phyloP scores from a whole-genome alignment of 23 tunicate genomes.

The Phallusia fumigata region DNA sequence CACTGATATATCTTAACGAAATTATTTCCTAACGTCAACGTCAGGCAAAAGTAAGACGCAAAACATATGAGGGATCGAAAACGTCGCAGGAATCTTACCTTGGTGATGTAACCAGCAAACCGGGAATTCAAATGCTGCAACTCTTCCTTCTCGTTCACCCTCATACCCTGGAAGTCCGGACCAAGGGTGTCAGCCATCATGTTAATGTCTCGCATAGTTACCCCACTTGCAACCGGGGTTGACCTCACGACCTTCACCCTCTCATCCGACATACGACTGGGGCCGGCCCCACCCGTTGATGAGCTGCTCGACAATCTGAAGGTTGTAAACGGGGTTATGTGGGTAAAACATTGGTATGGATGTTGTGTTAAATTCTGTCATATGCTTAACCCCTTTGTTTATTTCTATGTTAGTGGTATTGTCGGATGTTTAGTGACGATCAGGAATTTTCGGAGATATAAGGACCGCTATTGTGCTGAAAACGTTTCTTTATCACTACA shows the following conservation, averaged over 20 bases:
- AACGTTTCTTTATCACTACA: no score
- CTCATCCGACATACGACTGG: slow-evolving; percentile 22
- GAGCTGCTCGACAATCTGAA: slow-evolving; percentile 22
- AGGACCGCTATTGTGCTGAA: no score
- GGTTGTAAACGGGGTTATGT: no score
- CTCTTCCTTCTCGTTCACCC: slow-evolving; percentile 97
- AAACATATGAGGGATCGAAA: background rate
- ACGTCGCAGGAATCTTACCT: slow-evolving; percentile 25
- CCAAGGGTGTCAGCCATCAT: slow-evolving; percentile 79
- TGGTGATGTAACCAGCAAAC: slow-evolving; percentile 89
- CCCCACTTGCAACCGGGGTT: slow-evolving; percentile 51
- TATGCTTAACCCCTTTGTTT: no score
- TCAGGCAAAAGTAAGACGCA: no score
- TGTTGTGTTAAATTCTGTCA: no score
- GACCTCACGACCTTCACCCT: slow-evolving; percentile 35
- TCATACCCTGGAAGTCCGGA: slow-evolving; percentile 73
- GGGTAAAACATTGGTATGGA: no score
- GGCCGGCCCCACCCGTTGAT: slow-evolving; percentile 22
- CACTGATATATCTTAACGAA: no score
- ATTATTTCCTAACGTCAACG: no score
- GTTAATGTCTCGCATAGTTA: slow-evolving; percentile 82
- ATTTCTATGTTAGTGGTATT: no score
- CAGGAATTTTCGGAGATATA: no score
- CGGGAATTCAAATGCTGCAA: slow-evolving; percentile 81
- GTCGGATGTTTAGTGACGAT: no score